phyloP scores from a whole-genome alignment of 2,888 invertebrate genomes.

The Parthenolecanium corni region DNA sequence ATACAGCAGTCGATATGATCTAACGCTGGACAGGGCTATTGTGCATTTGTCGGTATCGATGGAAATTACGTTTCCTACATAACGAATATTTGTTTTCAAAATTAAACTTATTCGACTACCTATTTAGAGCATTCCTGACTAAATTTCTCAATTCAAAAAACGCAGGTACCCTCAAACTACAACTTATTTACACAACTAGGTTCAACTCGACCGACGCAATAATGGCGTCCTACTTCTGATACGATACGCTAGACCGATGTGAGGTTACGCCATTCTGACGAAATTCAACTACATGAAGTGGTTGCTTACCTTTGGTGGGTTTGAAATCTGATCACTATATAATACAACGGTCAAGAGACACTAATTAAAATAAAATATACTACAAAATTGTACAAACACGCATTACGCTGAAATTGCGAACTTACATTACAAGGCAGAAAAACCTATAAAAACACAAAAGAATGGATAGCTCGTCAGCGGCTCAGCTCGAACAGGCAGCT shows the following conservation, averaged over 20 bases:
- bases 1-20: constrained; percentile 99
- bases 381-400: constrained; percentile 23
- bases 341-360: too few species aligned
- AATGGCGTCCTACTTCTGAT: constrained; percentile 23
- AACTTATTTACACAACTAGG: background rate
- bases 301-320: too few species aligned
- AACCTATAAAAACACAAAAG: constrained; percentile 26
- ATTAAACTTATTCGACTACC: constrained; percentile 99
- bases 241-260: background rate
- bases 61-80: constrained; percentile 97
- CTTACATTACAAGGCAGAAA: constrained; percentile 24
- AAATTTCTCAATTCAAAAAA: constrained; percentile 18
- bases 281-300: too few species aligned
- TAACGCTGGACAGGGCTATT: constrained; percentile 96
- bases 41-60: constrained; percentile 99
- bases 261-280: background rate
- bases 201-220: constrained; percentile 3
- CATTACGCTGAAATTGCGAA: constrained; percentile 13
- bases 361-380: background rate
- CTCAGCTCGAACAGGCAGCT: constrained; percentile 3
- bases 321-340: too few species aligned
- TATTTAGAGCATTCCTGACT: constrained; percentile 75
- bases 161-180: constrained; percentile 17
- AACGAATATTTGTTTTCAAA: constrained; percentile 98
- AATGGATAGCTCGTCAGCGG: constrained; percentile 4